A percentile compares a stretch with the other conserved stretches of the same genome.
Conservation (phyloP, 2,797 vertebrate genomes). For the Dicrostonyx torquatus region DNA sequence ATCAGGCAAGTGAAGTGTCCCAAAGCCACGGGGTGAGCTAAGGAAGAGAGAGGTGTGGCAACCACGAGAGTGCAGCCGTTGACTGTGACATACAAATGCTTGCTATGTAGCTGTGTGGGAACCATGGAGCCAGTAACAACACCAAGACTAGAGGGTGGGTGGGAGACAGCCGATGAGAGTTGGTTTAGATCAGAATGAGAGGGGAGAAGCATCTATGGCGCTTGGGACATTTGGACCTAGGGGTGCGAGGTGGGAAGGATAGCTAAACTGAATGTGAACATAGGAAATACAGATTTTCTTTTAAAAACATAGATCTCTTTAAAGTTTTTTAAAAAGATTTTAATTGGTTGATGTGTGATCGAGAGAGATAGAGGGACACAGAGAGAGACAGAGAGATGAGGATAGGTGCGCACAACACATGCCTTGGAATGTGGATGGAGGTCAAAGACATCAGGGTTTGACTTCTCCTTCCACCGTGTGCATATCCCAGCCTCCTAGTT, state of each 20-base stretch:
- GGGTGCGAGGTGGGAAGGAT: neutral
- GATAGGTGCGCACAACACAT: neutral
- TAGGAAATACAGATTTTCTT: neutral
- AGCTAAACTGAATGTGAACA: neutral
- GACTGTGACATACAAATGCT: neutral
- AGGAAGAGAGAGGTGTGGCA: neutral
- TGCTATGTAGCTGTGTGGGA: neutral
- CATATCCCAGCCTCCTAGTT: neutral
- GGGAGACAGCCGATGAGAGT: neutral
- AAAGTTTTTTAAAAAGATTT: neutral
- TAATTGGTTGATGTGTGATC: neutral
- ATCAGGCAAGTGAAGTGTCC: neutral
- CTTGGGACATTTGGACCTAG: neutral
- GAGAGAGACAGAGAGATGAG: neutral
- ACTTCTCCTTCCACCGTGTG: neutral
- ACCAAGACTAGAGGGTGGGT: neutral
- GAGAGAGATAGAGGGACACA: neutral
- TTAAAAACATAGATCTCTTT: neutral
- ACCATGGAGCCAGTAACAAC: neutral
- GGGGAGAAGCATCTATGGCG: neutral
- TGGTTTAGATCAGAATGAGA: neutral
- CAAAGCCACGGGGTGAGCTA: neutral
- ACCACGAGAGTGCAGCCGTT: rapidly evolving
- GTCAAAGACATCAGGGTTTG: neutral
- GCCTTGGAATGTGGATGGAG: neutral